Conservation (phyloP, 2,888 invertebrate species). For the Papilio demoleus region DNA sequence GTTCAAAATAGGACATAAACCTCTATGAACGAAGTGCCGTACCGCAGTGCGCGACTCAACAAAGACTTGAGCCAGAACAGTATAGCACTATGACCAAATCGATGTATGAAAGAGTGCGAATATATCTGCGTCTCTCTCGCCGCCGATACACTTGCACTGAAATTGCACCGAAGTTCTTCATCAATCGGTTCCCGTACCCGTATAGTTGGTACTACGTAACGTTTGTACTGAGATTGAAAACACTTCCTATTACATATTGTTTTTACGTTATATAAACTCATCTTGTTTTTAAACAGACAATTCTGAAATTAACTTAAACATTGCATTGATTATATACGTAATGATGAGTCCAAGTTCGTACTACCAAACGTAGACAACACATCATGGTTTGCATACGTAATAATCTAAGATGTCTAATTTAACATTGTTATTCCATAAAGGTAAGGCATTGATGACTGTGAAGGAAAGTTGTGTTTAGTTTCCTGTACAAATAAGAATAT, state of each 20-base stretch:
- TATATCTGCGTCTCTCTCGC: slow-evolving; percentile 55
- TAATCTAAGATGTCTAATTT: background rate
- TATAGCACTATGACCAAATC: slow-evolving; percentile 42
- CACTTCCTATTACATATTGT: slow-evolving; percentile 20
- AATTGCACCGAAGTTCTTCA: slow-evolving; percentile 61
- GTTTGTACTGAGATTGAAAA: slow-evolving; percentile 33
- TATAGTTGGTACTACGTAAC: slow-evolving; percentile 21
- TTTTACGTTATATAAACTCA: slow-evolving; percentile 38
- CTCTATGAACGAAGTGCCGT: slow-evolving; percentile 13
- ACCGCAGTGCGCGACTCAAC: slow-evolving; percentile 39
- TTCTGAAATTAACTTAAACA: slow-evolving; percentile 7
- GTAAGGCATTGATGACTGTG: background rate
- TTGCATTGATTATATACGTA: background rate
- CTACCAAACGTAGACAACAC: background rate
- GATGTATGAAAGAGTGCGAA: slow-evolving; percentile 42
- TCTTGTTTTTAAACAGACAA: slow-evolving; percentile 30
- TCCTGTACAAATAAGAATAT: slow-evolving; percentile 2
- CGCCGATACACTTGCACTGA: slow-evolving; percentile 67
- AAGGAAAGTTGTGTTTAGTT: background rate
- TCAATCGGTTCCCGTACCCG: slow-evolving; percentile 41
- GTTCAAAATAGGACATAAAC: slow-evolving; percentile 31
- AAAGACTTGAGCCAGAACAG: slow-evolving; percentile 31
- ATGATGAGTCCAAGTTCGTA: background rate
- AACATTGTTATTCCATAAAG: background rate
- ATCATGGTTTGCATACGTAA: slow-evolving; percentile 1